A percentile compares a stretch with the other conserved stretches of the same genome.
Conservation (phyloP, 2,888 invertebrate species). For the Conus canariensis region DNA sequence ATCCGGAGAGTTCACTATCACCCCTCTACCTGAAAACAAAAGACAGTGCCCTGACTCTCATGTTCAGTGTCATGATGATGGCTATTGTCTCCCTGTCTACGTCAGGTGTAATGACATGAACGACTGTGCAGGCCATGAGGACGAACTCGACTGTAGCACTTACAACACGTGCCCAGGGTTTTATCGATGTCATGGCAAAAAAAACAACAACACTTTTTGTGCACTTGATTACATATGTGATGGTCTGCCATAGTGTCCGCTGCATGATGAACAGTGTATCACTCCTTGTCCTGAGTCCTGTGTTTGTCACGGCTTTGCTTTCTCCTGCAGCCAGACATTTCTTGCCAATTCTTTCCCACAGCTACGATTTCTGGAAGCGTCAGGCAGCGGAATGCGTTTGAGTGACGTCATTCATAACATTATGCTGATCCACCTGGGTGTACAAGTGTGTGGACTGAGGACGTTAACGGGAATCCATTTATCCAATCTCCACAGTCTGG, state of each 20-base stretch:
- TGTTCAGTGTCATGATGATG: too few relatives aligned
- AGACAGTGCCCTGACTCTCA: too few relatives aligned
- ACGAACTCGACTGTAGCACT: too few relatives aligned
- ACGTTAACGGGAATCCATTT: constrained; percentile 17
- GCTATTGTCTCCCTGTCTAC: too few relatives aligned
- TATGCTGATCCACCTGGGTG: constrained; percentile 19
- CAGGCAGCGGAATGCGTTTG: background rate
- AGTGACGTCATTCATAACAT: background rate
- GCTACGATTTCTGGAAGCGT: constrained; percentile 24
- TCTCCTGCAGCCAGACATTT: constrained; percentile 26
- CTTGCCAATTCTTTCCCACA: background rate
- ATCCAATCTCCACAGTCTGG: constrained; percentile 39
- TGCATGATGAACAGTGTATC: constrained; percentile 43
- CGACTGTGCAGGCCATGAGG: background rate
- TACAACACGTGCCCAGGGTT: background rate
- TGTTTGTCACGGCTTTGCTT: constrained; percentile 36
- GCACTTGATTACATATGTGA: constrained; percentile 44
- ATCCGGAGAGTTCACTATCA: background rate
- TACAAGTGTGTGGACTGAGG: background rate
- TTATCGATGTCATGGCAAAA: constrained; percentile 40
- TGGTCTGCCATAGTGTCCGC: constrained; percentile 42
- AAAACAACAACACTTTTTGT: constrained; percentile 24
- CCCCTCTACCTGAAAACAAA: too few relatives aligned
- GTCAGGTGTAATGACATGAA: too few relatives aligned
- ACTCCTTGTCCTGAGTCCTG: constrained; percentile 39